Percentiles rank a stretch among this genome's conserved stretches.
Evolutionary conservation across 2,888 invertebrate species (phyloP).

Genomic region (Thereva nobilitata): DNA sequence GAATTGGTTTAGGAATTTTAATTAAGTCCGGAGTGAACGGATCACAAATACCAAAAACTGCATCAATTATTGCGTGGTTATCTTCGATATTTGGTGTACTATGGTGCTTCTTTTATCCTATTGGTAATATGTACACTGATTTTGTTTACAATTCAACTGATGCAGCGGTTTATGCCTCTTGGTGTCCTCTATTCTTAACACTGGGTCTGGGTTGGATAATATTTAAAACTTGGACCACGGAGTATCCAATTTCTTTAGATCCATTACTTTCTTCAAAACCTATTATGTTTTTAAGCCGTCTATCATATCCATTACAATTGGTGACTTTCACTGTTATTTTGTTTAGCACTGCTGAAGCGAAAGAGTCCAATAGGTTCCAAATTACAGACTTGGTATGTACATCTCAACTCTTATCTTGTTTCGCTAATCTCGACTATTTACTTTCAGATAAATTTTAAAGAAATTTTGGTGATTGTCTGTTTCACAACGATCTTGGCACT

Average conservation of each 20-base stretch:
- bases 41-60: slow-evolving; percentile 27
- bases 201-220: slow-evolving; percentile 68
- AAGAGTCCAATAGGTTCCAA: slow-evolving; percentile 65
- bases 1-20: slow-evolving; percentile 66
- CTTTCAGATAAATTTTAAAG: slow-evolving; percentile 63
- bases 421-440: slow-evolving; percentile 37
- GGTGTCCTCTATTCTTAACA: slow-evolving; percentile 67
- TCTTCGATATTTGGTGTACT: slow-evolving; percentile 47
- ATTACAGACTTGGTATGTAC: slow-evolving; percentile 63
- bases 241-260: slow-evolving; percentile 44
- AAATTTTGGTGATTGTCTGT: slow-evolving; percentile 61
- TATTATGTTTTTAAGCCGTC: slow-evolving; percentile 65
- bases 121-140: slow-evolving; percentile 63
- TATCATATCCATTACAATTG: slow-evolving; percentile 70
- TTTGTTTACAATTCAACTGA: slow-evolving; percentile 66
- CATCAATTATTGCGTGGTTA: slow-evolving; percentile 48
- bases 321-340: slow-evolving; percentile 70
- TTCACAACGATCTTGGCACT: slow-evolving; percentile 64
- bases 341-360: slow-evolving; percentile 66
- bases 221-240: slow-evolving; percentile 54
- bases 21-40: slow-evolving; percentile 37
- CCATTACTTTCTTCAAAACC: slow-evolving; percentile 62
- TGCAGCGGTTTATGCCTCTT: slow-evolving; percentile 67
- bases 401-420: background rate
- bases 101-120: slow-evolving; percentile 66